Base-by-base conservation (phyloP, 2,888 invertebrate species). In the Clepsis dumicolana region DNA sequence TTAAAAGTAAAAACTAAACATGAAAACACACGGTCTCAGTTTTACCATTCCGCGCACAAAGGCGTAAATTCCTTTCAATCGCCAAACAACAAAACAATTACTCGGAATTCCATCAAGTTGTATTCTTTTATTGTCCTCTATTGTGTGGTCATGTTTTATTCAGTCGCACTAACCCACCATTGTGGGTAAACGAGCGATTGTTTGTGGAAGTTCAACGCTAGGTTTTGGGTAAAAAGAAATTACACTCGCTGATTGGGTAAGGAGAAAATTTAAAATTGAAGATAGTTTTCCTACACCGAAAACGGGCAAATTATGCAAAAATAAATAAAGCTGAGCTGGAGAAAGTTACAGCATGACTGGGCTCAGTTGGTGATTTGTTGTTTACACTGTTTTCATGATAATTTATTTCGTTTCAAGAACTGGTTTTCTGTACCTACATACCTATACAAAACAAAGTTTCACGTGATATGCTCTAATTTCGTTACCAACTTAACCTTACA, bases 141-240 rank as follows among this genome's bases (percentile, higher is more conserved):
- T 67, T 67, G 67, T 67, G 63, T 50, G 50, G 63, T 57, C 62
- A 67, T 67, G 67, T 67, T 57, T 67, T 67, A 67, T 67, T 67
- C 67, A 67, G 56, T n/a, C 61, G 18, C 32, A 60, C 61, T 66
- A 66, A 61, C 65, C 60, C 53, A 18, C 35, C 25, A 50, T 62
- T 57, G 56, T 57, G 50, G 48, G 24, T 54, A 63, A 63, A 67
- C 67, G 67, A 67, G 57, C 64, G 24, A 44, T 50, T 67, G 67
- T 67, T 67, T 66, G 66, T 66, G 35, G 25, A 54, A 52, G 59
- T 35, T 54, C 53, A 44, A 48, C 29, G 53, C 44, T 35, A 29
- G 44, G 24, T 66, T 66, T 62, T 66, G 29, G 53, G 18, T 48
- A 18, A 48, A 66, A 65, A 44, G 41, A 35, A 60, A 61, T 53